A percentile compares a stretch with the other conserved stretches of the same genome.
These are phyloP conservation scores for Sebastes trivittatus DNA, from an alignment of 2,797 vertebrate genomes.

Conservation along the genomic window DNA sequence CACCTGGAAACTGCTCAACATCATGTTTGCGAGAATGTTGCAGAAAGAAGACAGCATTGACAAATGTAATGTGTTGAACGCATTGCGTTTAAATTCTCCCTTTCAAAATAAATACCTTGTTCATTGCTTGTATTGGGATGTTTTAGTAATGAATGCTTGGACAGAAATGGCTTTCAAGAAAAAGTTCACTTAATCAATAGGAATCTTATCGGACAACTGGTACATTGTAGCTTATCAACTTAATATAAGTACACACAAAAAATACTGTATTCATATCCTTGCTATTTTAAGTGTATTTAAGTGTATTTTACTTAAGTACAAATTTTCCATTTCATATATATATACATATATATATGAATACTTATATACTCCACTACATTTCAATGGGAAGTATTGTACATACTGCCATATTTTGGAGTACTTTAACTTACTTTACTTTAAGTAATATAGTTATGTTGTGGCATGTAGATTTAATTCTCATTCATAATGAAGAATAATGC, in stretches of 20 bases:
- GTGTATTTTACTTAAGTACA: background rate
- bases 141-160: background rate
- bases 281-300: background rate
- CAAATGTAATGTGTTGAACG: background rate
- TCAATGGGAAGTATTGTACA: background rate
- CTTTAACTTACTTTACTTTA: background rate
- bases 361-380: background rate
- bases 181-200: background rate
- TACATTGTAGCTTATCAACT: background rate
- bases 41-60: background rate
- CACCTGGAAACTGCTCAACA: background rate
- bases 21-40: background rate
- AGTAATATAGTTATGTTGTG: background rate
- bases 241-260: background rate
- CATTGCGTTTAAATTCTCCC: background rate
- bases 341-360: background rate
- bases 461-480: constrained; percentile 11
- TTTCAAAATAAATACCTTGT: background rate
- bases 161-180: background rate
- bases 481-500: constrained; percentile 29
- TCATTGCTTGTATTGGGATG: background rate
- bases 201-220: background rate
- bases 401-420: background rate
- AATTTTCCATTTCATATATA: background rate
- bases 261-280: background rate